Base-by-base conservation (phyloP, 1,140 invertebrate species). In the Halotydeus destructor region DNA sequence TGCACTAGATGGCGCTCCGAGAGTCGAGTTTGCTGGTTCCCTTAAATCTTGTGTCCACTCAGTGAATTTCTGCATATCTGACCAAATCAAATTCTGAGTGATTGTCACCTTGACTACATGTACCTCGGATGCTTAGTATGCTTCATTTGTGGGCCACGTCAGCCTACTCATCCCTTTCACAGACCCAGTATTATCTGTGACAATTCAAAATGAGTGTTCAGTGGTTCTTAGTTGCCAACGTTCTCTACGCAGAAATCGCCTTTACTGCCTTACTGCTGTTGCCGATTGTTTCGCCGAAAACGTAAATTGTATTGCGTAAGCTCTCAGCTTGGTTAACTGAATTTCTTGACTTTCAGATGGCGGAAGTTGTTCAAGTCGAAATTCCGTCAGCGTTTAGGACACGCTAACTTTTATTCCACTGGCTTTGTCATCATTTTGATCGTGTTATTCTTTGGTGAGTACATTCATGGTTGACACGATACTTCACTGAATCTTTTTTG, bases 191-290 rank as follows among this genome's bases (percentile, higher is more conserved):
- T 30, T 14, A 9, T 30, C 27, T 26, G 22, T 30, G 3, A 3
- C 19, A 12, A 41, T 38, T 1, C 25, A 48, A 11, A 52, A 94
- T 96, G 88, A 88, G 83, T 75, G 64, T 94, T 39, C 84, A 91
- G 65, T 96, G 88, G 86, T 86, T 82, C 23, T 68, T 93, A 43
- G 83, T 93, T 41, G 88, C 88, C 11, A 66, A 69, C 11, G 88
- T 93, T 65, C 64, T 96, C 3, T 96, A 96, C 56, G 55, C 69
- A 1, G 86, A 96, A 70, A 78, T 94, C 39, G 72, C 62, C 4
- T 55, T 89, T n/a, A 76, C 89, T 8, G 59, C 85, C 14, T 55
- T 94, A 16, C 61, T 96, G 28, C 72, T 93, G 25, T 59, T 94
- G 49, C 86, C 88, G 23, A 65, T 89, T 42, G 74, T 76, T 33